Evolutionary conservation across 2,888 invertebrate genomes (phyloP).

Genomic region (Capitulum mitella): DNA sequence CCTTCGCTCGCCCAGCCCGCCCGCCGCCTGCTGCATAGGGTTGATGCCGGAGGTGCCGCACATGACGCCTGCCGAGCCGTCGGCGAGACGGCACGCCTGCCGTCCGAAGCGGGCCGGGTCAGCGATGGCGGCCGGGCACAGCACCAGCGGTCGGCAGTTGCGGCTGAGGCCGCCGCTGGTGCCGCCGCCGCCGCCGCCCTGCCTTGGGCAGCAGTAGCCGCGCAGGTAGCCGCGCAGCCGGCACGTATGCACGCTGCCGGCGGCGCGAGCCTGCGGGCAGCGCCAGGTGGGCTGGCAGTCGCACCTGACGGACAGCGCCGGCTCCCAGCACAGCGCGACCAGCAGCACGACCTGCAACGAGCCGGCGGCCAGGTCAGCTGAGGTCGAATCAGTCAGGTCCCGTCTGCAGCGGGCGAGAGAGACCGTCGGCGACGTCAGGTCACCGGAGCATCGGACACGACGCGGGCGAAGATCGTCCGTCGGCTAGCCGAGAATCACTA

Average conservation of each 20-base stretch:
- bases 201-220: not conserved
- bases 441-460: no score
- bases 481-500: no score
- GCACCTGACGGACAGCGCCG: not conserved
- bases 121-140: not conserved
- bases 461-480: no score
- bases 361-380: not conserved
- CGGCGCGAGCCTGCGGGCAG: not conserved
- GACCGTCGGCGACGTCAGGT: no score
- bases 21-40: not conserved
- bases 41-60: not conserved
- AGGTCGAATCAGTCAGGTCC: no score
- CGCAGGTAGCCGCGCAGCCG: not conserved
- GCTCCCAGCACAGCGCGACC: not conserved
- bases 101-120: not conserved
- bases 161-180: not conserved
- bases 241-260: not conserved
- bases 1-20: not conserved
- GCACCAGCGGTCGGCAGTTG: not conserved
- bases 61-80: not conserved
- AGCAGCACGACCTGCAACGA: not conserved
- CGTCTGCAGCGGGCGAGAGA: no score
- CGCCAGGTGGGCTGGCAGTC: not conserved
- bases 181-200: not conserved
- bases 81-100: not conserved